Base-by-base conservation (phyloP, 2,888 invertebrate species). In the Zaprionus bogoriensis region DNA sequence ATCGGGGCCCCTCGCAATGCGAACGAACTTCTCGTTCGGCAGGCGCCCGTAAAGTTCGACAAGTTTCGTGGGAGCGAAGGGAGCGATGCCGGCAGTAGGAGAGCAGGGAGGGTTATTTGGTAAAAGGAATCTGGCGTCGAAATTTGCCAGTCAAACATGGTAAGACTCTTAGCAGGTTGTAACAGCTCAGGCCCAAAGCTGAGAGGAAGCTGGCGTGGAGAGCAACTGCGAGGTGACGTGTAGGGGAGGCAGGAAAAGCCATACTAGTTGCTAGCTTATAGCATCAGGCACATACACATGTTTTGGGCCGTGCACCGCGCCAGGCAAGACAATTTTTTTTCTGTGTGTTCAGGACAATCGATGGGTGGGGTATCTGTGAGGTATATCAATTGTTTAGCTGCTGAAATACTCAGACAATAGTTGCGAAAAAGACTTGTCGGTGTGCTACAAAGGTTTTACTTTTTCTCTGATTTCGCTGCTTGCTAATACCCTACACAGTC, bases 221-320 rank as follows among this genome's bases (percentile, higher is more conserved):
- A 23, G 5, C 23, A 23, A 23, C n/a, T 23, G 23, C 4, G 10
- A 9, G 5, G 9, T 6, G 27, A 10, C 9, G 27, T 6, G 4
- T 7, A 25, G 19, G 9, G 17, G 14, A 5, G 39, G 39, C 25
- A 1, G 19, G 12, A 23, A 45, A 53, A 44, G 12, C 12, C 9
- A 17, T 27, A 22, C 19, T 22, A 45, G 41, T 38, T 46, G 28
- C 36, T 22, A 6, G 52, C 45, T 55, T 59, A 44, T 55, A 45
- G 54, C 42, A 30, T 36, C 51, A 28, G n/a, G 32, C 39, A 14
- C 9, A 10, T 17, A 48, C 51, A 60, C 53, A 51, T 64, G 44
- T 36, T 59, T 54, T 17, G 25, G 23, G 22, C 9, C 20, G 28
- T 12, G 9, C 42, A 10, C 19, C n/a, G 41, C 28, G 41, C 25